Evolutionary conservation across 2,888 invertebrate genomes (phyloP), one percentile per base, ranked within the genome.

Genomic region (Pammene fasciana): DNA sequence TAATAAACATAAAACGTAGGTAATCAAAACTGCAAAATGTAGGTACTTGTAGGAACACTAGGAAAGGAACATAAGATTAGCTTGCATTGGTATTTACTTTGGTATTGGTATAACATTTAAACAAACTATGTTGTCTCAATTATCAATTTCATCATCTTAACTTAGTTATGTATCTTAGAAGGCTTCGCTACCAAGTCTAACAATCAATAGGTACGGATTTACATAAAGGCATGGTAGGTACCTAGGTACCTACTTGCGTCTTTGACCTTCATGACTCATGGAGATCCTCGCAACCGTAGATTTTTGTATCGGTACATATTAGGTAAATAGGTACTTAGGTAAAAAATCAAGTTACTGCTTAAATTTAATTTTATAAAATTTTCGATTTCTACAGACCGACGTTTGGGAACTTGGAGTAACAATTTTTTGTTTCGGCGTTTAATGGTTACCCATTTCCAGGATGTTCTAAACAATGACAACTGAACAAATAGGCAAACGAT

Each of bases 401-500:
- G 13, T 6, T 16, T 16, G 16, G 4, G 10, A 10, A 16, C 48
- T 26, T 26, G 13, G 6, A 26, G 9, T 52, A 5, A 26, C 7
- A 13, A 48, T 7, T 16, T 16, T 61, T 62, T 52, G 26, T 50
- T 61, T 38, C 38, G 5, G n/a, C 10, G n/a, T 50, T 26, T 62
- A 52, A 62, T 43, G 41, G 41, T 41, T 50, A 52, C 38, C 36
- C 52, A 45, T 61, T 55, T 60, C 67, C 54, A 67, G 46, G 54
- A 16, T 16, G 45, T 36, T 52, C 64, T 60, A 55, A 70, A 65
- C 46, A 70, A 65, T 65, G 54, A 65, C 65, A 60, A 55, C 52
- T 68, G 68, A 65, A 65, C 65, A 65, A 70, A 70, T 65, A 70
- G 45, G 14, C 70, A 61, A 57, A 68, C 72, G 72, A 77, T 77